Conservation (phyloP, 2,888 invertebrate genomes). For the Pyrrhia umbra region DNA sequence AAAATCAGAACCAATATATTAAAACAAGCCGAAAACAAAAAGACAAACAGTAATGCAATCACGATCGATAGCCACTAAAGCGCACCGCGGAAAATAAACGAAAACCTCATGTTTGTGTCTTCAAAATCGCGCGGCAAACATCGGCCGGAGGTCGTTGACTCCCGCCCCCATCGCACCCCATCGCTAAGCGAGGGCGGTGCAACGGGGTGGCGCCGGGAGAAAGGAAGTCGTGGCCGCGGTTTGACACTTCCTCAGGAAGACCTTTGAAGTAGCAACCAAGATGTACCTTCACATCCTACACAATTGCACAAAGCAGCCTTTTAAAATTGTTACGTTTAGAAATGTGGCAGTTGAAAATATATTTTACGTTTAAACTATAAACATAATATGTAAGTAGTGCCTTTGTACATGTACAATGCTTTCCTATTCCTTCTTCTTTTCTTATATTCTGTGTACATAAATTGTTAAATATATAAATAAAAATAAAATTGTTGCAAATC, state of each 20-base stretch:
- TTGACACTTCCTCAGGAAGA: slow-evolving; percentile 90
- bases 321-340: slow-evolving; percentile 42
- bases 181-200: slow-evolving; percentile 66
- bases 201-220: slow-evolving; percentile 66
- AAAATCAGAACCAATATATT: slow-evolving; percentile 2
- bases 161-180: slow-evolving; percentile 75
- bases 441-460: too few relatives aligned
- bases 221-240: slow-evolving; percentile 87
- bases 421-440: too few relatives aligned
- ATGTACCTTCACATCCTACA: slow-evolving; percentile 63
- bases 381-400: too few relatives aligned
- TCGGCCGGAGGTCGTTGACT: slow-evolving; percentile 82
- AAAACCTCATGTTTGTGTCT: slow-evolving; percentile 84
- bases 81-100: slow-evolving; percentile 79
- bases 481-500: background rate
- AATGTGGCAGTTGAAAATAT: slow-evolving; percentile 10
- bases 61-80: slow-evolving; percentile 76
- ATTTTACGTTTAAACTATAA: too few relatives aligned
- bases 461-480: too few relatives aligned
- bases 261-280: slow-evolving; percentile 84
- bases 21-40: slow-evolving; percentile 28
- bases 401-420: too few relatives aligned
- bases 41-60: slow-evolving; percentile 67
- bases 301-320: slow-evolving; percentile 47
- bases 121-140: slow-evolving; percentile 87